phyloP scores from a whole-genome alignment of 1,140 invertebrate genomes.

The Formica selysi region DNA sequence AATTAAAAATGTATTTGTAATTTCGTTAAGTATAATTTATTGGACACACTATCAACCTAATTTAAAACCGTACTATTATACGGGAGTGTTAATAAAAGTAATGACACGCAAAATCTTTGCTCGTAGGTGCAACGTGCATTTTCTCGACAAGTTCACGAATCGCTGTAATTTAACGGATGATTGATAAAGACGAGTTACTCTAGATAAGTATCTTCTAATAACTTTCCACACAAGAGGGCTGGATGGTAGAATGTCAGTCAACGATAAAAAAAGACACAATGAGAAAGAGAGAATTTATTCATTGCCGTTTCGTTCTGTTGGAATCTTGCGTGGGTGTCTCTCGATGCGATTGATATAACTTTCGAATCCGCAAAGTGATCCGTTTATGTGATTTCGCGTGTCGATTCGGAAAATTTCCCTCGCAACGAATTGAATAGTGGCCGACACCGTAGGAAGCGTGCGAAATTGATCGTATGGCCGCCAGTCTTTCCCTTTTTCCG shows the following conservation, averaged over 20 bases:
- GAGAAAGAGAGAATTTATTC: not conserved
- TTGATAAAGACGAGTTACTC: conserved; percentile 50
- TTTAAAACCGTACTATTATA: conserved; percentile 32
- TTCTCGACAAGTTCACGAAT: conserved; percentile 47
- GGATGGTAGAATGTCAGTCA: conserved; percentile 7
- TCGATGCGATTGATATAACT: not conserved
- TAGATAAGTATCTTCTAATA: conserved; percentile 9
- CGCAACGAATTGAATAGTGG: not conserved
- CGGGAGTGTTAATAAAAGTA: conserved; percentile 9
- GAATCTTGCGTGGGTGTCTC: not conserved
- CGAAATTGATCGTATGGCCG: conserved; percentile 7
- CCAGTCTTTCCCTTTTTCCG: not conserved
- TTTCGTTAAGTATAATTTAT: conserved; percentile 43
- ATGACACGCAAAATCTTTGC: not conserved
- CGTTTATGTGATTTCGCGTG: not conserved
- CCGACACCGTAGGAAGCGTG: conserved; percentile 31
- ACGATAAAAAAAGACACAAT: conserved; percentile 13
- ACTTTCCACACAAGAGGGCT: not conserved
- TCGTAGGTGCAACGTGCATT: conserved; percentile 11
- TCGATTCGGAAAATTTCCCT: not conserved
- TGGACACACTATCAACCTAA: conserved; percentile 14
- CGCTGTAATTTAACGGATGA: conserved; percentile 52
- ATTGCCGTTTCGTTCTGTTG: not conserved
- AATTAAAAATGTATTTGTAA: conserved; percentile 51
- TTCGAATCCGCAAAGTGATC: not conserved